Conservation (phyloP, 2,113 vertebrate species). For the Pyxicephalus adspersus region DNA sequence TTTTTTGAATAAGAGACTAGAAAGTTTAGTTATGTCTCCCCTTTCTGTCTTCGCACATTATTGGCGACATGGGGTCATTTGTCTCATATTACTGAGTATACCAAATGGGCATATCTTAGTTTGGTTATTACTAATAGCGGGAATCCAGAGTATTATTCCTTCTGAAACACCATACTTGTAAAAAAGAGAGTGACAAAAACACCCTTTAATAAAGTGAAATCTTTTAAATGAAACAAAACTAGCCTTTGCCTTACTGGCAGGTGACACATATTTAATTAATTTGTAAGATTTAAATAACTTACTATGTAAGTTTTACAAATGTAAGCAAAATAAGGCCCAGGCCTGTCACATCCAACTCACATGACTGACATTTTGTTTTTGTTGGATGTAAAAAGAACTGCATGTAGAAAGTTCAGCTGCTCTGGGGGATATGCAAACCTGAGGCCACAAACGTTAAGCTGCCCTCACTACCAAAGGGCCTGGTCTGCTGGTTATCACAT, state of each 20-base stretch:
- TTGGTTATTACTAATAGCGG: too few species aligned
- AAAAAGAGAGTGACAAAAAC: not conserved
- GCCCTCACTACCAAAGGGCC: not conserved
- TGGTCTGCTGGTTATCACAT: not conserved
- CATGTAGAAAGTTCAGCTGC: not conserved
- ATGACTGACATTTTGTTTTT: slow-evolving; percentile 44
- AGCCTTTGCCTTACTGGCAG: not conserved
- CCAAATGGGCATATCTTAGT: too few species aligned
- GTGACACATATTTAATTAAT: not conserved
- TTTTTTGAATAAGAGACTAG: too few species aligned
- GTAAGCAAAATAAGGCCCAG: not conserved
- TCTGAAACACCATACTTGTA: too few species aligned
- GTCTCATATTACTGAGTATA: too few species aligned
- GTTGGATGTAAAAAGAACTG: slow-evolving; percentile 12
- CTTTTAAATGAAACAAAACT: not conserved
- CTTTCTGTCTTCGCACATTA: too few species aligned
- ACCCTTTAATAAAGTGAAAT: not conserved
- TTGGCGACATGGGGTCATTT: too few species aligned
- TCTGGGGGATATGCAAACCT: not conserved
- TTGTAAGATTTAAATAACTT: not conserved
- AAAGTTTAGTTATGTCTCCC: too few species aligned
- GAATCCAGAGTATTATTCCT: too few species aligned
- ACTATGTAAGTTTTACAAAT: not conserved
- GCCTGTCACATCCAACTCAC: slow-evolving; percentile 8
- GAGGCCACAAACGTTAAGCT: not conserved